Conservation (phyloP, 37 sponge, comb jelly and placozoan genomes). For the Hexactinellida sp. region DNA sequence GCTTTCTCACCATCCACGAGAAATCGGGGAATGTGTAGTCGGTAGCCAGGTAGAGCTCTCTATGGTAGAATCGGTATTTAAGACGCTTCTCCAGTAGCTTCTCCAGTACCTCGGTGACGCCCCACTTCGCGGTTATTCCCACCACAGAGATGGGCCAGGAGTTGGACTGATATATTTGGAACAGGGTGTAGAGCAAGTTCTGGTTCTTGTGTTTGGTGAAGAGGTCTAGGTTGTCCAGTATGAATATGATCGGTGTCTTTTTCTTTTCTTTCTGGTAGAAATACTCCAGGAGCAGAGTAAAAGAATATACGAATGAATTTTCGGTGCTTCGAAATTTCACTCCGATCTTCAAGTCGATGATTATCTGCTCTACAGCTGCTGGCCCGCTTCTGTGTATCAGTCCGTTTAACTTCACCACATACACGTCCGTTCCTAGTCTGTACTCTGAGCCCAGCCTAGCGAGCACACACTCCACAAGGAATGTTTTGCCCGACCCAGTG, state of each 20-base stretch:
- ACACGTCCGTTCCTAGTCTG: neutral
- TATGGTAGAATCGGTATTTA: constrained; percentile 77
- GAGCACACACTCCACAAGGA: neutral
- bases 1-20: neutral
- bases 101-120: constrained; percentile 76
- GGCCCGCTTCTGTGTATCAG: neutral
- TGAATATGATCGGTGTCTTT: constrained; percentile 56
- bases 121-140: constrained; percentile 58
- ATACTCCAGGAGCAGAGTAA: neutral
- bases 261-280: constrained; percentile 26
- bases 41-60: constrained; percentile 40
- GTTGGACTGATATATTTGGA: constrained; percentile 54
- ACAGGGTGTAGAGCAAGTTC: constrained; percentile 76
- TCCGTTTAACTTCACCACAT: neutral
- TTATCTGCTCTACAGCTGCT: neutral
- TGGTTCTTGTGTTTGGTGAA: constrained; percentile 86
- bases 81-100: constrained; percentile 87
- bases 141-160: constrained; percentile 62
- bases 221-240: constrained; percentile 85
- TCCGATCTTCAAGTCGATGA: neutral
- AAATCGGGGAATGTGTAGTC: constrained; percentile 50
- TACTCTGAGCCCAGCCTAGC: neutral
- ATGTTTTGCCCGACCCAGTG: constrained; percentile 60
- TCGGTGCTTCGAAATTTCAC: neutral
- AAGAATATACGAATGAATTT: neutral